Base-by-base conservation (phyloP, 2,113 vertebrate species). In the Nestor notabilis region DNA sequence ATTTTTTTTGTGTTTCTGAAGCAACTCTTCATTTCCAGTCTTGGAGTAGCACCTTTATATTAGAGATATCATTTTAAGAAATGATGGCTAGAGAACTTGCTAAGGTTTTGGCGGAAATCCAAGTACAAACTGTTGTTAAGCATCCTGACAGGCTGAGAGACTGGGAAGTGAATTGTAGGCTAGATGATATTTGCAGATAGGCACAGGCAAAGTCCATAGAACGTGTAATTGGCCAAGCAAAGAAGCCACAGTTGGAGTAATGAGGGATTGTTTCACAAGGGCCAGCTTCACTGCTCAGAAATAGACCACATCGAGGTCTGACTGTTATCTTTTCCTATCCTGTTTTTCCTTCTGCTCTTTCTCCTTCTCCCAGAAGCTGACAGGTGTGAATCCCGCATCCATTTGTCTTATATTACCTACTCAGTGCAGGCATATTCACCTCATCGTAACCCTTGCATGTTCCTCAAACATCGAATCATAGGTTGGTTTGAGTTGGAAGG, bases 361-460 rank as follows among this genome's bases (percentile, higher is more conserved):
- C 11, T 65, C 17, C 18, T 85, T 64, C 12, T 53, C 18, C 31
- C 11, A 23, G 53, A 46, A 77, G n/a, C 47, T 89, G 64, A 69
- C 4, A 7, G 39, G 7, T n/a, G 6, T n/a, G n/a, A 83, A 58
- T 63, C 49, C 60, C 1, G 0, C n/a, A 31, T 39, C 31, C 3
- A 3, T 58, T 53, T 71, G 47, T 35, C 37, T 44, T 65, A 28
- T 41, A 6, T 77, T 61, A 14, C 31, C n/a, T 77, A 5, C 31
- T 74, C 19, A 77, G 2, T 24, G 47, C 37, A 56, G 52, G 16
- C 9, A 6, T 11, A 2, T 44, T 63, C 14, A 58, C 43, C 70
- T 89, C 1, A 1, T 46, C 1, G 0, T 82, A 52, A 63, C 35
- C 23, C 23, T 47, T 47, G 27, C 7, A 1, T 8, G 13, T 46